Conservation (phyloP, 2,113 vertebrate species). For the Macheiramphus alcinus region DNA sequence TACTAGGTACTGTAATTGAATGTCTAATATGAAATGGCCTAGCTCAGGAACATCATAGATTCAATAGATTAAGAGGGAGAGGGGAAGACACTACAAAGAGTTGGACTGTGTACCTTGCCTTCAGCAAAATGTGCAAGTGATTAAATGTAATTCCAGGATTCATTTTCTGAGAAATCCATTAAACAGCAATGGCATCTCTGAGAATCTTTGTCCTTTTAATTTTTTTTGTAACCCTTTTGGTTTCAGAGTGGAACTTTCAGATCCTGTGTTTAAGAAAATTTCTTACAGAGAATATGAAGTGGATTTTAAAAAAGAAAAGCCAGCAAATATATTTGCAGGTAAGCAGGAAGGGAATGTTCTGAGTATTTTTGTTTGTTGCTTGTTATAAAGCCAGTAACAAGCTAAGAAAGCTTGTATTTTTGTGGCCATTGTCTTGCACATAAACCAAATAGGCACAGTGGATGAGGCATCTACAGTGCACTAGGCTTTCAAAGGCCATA, state of each 20-base stretch:
- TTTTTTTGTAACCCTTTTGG: neutral
- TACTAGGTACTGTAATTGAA: neutral
- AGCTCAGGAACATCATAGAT: neutral
- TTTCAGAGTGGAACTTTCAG: constrained; percentile 54
- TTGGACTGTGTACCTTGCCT: neutral
- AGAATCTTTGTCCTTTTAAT: neutral
- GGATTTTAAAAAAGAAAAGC: constrained; percentile 83
- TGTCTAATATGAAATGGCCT: neutral
- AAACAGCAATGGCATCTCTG: neutral
- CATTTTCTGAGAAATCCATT: neutral
- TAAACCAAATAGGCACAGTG: neutral
- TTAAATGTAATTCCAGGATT: neutral
- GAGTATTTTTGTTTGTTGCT: neutral
- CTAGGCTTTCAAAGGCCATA: neutral
- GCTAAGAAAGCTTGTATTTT: neutral
- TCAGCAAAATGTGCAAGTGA: neutral
- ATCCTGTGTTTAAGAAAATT: constrained; percentile 84
- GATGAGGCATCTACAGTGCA: neutral
- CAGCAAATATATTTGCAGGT: constrained; percentile 80
- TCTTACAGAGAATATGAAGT: constrained; percentile 90
- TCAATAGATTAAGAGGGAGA: neutral
- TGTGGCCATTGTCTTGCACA: neutral
- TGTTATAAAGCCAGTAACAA: neutral
- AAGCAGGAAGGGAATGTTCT: constrained; percentile 50
- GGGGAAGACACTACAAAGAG: neutral